phyloP scores from a whole-genome alignment of 2,888 invertebrate genomes.

The Leucoma salicis region DNA sequence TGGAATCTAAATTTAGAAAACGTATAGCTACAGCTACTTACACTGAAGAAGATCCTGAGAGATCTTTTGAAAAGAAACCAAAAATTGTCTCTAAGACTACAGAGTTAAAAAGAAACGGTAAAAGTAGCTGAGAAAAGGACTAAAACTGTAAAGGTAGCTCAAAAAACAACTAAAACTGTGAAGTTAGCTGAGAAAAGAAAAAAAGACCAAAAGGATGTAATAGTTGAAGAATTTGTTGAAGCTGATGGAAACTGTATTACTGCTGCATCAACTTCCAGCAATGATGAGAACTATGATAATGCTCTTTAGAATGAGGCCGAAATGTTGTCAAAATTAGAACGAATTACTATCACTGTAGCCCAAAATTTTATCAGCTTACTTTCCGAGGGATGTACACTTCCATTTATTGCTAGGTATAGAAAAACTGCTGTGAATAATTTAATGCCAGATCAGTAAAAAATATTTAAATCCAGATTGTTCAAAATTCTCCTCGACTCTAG shows the following conservation, averaged over 20 bases:
- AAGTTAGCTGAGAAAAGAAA: too few species aligned
- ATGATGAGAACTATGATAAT: constrained; percentile 8
- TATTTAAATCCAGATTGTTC: too few species aligned
- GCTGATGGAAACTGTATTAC: constrained; percentile 4
- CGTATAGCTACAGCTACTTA: constrained; percentile 34
- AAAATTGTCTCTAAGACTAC: constrained; percentile 7
- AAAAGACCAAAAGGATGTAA: too few species aligned
- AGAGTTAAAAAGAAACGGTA: neutral
- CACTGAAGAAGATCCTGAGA: constrained; percentile 18
- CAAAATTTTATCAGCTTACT: constrained; percentile 84
- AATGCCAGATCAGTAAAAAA: constrained; percentile 86
- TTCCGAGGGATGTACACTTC: constrained; percentile 92
- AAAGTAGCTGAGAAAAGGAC: too few species aligned
- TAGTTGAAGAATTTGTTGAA: neutral
- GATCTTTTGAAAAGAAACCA: constrained; percentile 13
- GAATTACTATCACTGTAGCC: constrained; percentile 67
- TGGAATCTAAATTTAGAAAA: constrained; percentile 27
- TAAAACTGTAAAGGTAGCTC: neutral
- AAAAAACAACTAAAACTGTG: too few species aligned
- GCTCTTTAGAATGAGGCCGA: constrained; percentile 59
- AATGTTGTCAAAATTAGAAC: constrained; percentile 71
- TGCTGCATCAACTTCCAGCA: neutral
- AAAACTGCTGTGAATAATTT: constrained; percentile 88
- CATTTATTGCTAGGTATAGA: constrained; percentile 95
- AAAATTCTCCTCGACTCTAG: too few species aligned